Percentiles rank a stretch among this genome's conserved stretches.
Conservation (phyloP, 2,797 vertebrate species). For the Spinibarbus caldwelli region DNA sequence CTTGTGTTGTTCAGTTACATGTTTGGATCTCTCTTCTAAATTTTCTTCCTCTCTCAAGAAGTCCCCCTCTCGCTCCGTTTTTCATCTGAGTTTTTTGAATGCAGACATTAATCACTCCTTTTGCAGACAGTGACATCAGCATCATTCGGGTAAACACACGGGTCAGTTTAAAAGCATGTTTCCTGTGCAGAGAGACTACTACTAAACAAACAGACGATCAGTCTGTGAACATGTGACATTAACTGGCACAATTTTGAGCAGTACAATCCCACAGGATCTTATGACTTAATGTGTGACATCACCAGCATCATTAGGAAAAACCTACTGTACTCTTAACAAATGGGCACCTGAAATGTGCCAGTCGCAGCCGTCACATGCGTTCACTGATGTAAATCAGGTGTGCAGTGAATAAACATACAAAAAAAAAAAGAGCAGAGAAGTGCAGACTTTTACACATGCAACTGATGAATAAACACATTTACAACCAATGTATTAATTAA, state of each 20-base stretch:
- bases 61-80: neutral
- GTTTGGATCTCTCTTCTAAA: slow-evolving; percentile 1
- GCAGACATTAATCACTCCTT: slow-evolving; percentile 79
- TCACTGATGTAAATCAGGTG: slow-evolving; percentile 10
- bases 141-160: slow-evolving; percentile 69
- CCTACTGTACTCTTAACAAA: neutral
- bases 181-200: slow-evolving; percentile 14
- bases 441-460: slow-evolving; percentile 16
- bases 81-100: slow-evolving; percentile 40
- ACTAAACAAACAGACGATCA: slow-evolving; percentile 73
- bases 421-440: neutral
- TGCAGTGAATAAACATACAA: slow-evolving; percentile 34
- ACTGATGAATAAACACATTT: slow-evolving; percentile 24
- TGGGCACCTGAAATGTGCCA: neutral
- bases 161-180: slow-evolving; percentile 40
- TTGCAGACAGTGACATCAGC: slow-evolving; percentile 79
- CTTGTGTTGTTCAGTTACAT: neutral
- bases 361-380: neutral
- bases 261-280: slow-evolving; percentile 52
- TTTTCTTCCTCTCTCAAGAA: slow-evolving; percentile 30
- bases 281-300: slow-evolving; percentile 66
- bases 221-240: slow-evolving; percentile 57
- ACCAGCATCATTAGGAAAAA: slow-evolving; percentile 58
- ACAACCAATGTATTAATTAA: slow-evolving; percentile 40
- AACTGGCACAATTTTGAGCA: slow-evolving; percentile 54